Conservation (phyloP, 2,888 invertebrate species). For the Apamea epomidion region DNA sequence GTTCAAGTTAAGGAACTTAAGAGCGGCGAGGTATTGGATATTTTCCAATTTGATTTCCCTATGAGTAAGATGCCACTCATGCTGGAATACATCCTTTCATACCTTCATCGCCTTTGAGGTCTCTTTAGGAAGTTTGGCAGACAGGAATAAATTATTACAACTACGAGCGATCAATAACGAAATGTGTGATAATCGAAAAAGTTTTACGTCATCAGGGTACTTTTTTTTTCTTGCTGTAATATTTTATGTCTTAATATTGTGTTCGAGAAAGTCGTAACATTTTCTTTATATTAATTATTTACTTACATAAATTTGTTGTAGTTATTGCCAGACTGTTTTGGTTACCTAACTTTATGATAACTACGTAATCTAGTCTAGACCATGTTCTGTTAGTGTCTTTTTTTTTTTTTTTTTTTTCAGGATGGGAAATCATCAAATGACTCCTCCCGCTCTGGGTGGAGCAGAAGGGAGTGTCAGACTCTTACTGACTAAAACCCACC, state of each 20-base stretch:
- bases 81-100: constrained; percentile 76
- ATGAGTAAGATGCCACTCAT: constrained; percentile 79
- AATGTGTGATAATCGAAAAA: constrained; percentile 85
- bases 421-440: too few relatives aligned
- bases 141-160: constrained; percentile 83
- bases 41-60: constrained; percentile 76
- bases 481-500: too few relatives aligned
- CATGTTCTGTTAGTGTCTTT: constrained; percentile 8
- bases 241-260: constrained; percentile 58
- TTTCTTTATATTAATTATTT: constrained; percentile 43
- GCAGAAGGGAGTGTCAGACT: too few relatives aligned
- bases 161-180: constrained; percentile 83
- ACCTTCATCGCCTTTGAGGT: constrained; percentile 79
- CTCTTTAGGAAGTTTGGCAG: constrained; percentile 81
- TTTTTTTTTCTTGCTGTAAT: constrained; percentile 67
- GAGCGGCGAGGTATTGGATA: constrained; percentile 69
- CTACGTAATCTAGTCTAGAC: constrained; percentile 32
- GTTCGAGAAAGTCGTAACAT: constrained; percentile 20
- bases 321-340: constrained; percentile 25
- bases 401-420: too few relatives aligned
- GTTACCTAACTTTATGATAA: constrained; percentile 20
- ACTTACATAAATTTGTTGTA: constrained; percentile 25
- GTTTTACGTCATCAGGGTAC: constrained; percentile 74
- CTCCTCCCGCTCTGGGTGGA: too few relatives aligned
- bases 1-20: constrained; percentile 64